A percentile compares a stretch with the other conserved stretches of the same genome.
phyloP scores from a whole-genome alignment of 2,888 invertebrate species.

The Gibbula magus region DNA sequence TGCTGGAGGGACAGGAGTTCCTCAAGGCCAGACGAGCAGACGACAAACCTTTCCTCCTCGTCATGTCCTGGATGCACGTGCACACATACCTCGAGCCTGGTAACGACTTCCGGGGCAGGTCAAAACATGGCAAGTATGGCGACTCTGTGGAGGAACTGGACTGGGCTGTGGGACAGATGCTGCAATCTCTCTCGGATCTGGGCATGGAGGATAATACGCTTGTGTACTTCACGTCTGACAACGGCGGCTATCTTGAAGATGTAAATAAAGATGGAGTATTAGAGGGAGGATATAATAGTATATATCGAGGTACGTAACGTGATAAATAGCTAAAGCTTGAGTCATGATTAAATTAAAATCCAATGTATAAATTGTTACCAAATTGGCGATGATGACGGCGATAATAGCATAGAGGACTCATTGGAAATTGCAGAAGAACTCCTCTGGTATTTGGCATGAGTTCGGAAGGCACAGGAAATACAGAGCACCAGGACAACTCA shows the following conservation, averaged over 20 bases:
- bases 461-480: too few species aligned
- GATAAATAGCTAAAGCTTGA: too few species aligned
- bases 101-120: constrained; percentile 75
- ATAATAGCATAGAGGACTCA: too few species aligned
- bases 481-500: too few species aligned
- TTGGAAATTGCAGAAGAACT: too few species aligned
- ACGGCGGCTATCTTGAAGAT: constrained; percentile 76
- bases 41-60: constrained; percentile 75
- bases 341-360: too few species aligned
- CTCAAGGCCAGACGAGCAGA: constrained; percentile 54
- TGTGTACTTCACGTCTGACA: constrained; percentile 78
- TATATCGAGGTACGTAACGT: constrained; percentile 50
- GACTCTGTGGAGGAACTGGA: constrained; percentile 78
- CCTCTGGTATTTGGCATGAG: too few species aligned
- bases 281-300: constrained; percentile 72
- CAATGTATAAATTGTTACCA: too few species aligned
- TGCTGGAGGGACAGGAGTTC: constrained; percentile 60
- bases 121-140: constrained; percentile 76
- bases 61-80: constrained; percentile 79
- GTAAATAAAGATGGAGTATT: constrained; percentile 70
- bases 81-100: constrained; percentile 82
- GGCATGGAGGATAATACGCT: constrained; percentile 74
- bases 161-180: constrained; percentile 77
- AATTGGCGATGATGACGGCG: too few species aligned
- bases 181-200: constrained; percentile 69